A percentile compares a stretch with the other conserved stretches of the same genome.
Evolutionary conservation across 2,888 invertebrate genomes (phyloP).

Genomic region (Tenthredo scrophulariae): DNA sequence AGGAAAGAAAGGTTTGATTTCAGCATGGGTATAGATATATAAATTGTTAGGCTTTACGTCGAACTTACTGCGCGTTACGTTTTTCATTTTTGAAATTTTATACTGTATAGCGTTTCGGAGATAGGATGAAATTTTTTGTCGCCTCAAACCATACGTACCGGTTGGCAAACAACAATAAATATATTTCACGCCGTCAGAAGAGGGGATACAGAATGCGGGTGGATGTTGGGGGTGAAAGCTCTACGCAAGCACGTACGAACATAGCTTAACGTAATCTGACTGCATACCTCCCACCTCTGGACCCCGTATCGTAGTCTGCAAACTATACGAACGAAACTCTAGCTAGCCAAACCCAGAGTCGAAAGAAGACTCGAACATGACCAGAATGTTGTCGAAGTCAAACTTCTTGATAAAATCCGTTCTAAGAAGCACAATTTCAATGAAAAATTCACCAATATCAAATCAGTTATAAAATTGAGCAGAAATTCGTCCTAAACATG

Average conservation of each 20-base stretch:
- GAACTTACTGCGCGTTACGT: neutral
- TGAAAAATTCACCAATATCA: neutral
- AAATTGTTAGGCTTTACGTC: neutral
- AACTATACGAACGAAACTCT: conserved; percentile 60
- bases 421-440: neutral
- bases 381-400: conserved; percentile 72
- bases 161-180: conserved; percentile 78
- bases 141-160: conserved; percentile 67
- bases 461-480: neutral
- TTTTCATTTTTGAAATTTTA: conserved; percentile 34
- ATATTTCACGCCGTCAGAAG: conserved; percentile 74
- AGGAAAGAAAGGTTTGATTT: neutral
- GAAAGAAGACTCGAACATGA: conserved; percentile 75
- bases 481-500: too few relatives aligned
- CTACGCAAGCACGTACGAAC: conserved; percentile 77
- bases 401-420: neutral
- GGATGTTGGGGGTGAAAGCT: conserved; percentile 68
- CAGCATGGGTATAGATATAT: neutral
- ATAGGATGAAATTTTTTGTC: conserved; percentile 69
- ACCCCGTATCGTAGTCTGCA: conserved; percentile 61
- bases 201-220: conserved; percentile 60
- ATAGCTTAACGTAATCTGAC: conserved; percentile 78
- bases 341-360: conserved; percentile 58
- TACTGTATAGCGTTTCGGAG: neutral
- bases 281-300: conserved; percentile 75